Conservation (phyloP, 2,888 invertebrate species). For the Meloe dianella region DNA sequence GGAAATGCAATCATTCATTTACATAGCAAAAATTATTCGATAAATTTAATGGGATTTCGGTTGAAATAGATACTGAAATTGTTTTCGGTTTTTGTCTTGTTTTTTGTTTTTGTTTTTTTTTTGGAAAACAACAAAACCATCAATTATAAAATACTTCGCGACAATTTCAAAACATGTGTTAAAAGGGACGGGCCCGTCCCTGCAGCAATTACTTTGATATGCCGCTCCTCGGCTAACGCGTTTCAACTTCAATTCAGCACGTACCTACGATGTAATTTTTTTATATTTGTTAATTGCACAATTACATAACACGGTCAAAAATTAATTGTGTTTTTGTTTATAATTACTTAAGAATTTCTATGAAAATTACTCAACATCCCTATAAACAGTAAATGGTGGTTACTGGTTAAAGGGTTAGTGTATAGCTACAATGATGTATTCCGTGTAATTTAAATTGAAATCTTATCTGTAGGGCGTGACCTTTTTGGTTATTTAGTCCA, state of each 20-base stretch:
- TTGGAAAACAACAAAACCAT: background rate
- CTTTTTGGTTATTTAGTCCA: slow-evolving; percentile 43
- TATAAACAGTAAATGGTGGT: slow-evolving; percentile 8
- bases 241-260: slow-evolving; percentile 21
- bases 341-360: background rate
- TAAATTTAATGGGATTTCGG: background rate
- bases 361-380: slow-evolving; percentile 17
- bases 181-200: slow-evolving; percentile 17
- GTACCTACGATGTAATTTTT: slow-evolving; percentile 17
- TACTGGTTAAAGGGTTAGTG: slow-evolving; percentile 4
- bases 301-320: slow-evolving; percentile 12
- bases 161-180: slow-evolving; percentile 12
- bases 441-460: slow-evolving; percentile 53
- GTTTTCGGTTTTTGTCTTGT: background rate
- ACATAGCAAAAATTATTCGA: background rate
- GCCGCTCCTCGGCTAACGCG: slow-evolving; percentile 24
- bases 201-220: slow-evolving; percentile 24
- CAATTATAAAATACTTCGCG: slow-evolving; percentile 12
- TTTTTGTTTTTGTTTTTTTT: background rate
- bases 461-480: slow-evolving; percentile 51
- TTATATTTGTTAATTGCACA: slow-evolving; percentile 20
- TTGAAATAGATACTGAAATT: background rate
- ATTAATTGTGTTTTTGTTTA: background rate
- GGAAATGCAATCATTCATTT: slow-evolving; percentile 16
- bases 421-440: slow-evolving; percentile 39